A percentile compares a stretch with the other conserved stretches of the same genome.
phyloP scores from a whole-genome alignment of 2,113 vertebrate species.

The Nothocercus julius region DNA sequence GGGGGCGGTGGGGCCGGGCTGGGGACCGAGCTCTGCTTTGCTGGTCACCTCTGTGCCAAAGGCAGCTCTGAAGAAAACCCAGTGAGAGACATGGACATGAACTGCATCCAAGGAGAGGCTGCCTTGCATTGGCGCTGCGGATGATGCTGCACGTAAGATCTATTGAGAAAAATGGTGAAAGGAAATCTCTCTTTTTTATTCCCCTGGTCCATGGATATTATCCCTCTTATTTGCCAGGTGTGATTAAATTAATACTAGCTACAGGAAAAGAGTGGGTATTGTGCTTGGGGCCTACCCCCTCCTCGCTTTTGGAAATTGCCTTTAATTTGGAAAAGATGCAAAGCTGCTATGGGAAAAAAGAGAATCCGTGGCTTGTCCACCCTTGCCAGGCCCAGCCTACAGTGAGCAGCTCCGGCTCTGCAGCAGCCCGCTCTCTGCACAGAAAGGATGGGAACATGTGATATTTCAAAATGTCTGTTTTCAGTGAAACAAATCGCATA shows the following conservation, averaged over 20 bases:
- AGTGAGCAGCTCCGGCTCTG: neutral
- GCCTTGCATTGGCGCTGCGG: accelerated
- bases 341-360: neutral
- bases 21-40: accelerated
- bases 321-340: neutral
- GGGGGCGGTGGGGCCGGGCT: neutral
- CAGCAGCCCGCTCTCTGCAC: neutral
- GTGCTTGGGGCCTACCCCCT: neutral
- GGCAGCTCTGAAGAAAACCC: neutral
- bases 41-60: neutral
- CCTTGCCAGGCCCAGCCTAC: neutral
- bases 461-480: slow-evolving; percentile 27
- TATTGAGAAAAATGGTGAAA: neutral
- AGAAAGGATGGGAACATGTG: neutral
- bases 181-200: neutral
- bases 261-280: neutral
- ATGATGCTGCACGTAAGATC: accelerated
- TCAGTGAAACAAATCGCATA: slow-evolving; percentile 18
- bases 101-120: neutral
- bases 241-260: neutral
- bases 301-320: neutral
- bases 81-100: accelerated
- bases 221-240: neutral
- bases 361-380: neutral
- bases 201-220: neutral